Evolutionary conservation across 2,888 invertebrate species (phyloP), one percentile per base, ranked within the genome.

Genomic region (Smittia sp.): DNA sequence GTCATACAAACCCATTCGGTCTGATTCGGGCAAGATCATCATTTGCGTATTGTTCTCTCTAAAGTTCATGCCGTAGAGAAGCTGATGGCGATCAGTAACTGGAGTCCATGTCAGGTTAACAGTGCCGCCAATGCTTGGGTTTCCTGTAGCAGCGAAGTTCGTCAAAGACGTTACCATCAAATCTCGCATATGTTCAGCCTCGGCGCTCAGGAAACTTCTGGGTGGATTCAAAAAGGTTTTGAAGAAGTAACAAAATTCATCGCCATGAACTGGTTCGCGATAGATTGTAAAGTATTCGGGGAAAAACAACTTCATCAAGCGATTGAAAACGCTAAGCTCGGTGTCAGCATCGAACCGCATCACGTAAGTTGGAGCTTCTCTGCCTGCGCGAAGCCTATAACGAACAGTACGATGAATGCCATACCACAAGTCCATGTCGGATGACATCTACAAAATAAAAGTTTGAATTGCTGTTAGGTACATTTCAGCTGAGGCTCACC

Each of bases 401-500:
- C 52, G 15, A 15, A 52, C 15, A 15, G 52, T 52, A 4, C 82
- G 80, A 38, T 80, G 78, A 0, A 80, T 78, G 15, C 80, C 80
- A 76, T 81, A 79, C 79, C 80, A 80, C 76, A n/a, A n/a, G n/a
- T n/a, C n/a, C n/a, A n/a, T n/a, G n/a, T n/a, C n/a, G n/a, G n/a
- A n/a, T n/a, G n/a, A n/a, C n/a, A n/a, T n/a, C n/a, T n/a, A n/a
- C n/a, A n/a, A n/a, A n/a, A n/a, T n/a, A n/a, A n/a, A n/a, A n/a
- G n/a, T n/a, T n/a, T n/a, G n/a, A n/a, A n/a, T n/a, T n/a, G n/a
- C n/a, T n/a, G n/a, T n/a, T n/a, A 82, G 81, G 24, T 79, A 78
- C 27, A 80, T 79, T 72, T 80, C 80, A 0, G 79, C 79, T 15
- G 78, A 74, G 1, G 81, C 74, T n/a, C n/a, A n/a, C n/a, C 62